Evolutionary conservation across 2,888 invertebrate genomes (phyloP), one percentile per base, ranked within the genome.

Genomic region (Yponomeuta sedellus): DNA sequence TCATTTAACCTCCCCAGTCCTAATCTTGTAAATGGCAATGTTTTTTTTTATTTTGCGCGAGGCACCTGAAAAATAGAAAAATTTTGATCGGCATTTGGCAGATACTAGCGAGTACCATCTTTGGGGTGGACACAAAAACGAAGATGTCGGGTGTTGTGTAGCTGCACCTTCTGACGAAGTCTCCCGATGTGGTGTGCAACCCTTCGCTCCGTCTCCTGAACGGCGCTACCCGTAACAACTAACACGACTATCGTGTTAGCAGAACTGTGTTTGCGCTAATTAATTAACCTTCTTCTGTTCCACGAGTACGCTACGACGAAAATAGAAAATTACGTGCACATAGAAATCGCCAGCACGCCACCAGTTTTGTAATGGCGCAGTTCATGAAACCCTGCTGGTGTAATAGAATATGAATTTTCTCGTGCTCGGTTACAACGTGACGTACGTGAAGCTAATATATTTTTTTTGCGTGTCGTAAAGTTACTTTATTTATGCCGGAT

Each of bases 191-290:
- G 6, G 28, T 62, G 19, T 40, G 19, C n/a, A 62, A 62, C 28
- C 44, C 63, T 44, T 44, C n/a, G 44, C 52, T 16, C 63, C 63
- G 12, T 20, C 63, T 11, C 40, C 19, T 10, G 52, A 12, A 44
- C 40, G n/a, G 40, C 12, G 63, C 44, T 19, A 61, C 63, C 44
- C 63, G 28, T 61, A 61, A 63, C 63, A 63, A 40, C 44, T 63
- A 40, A 63, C 63, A 63, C 63, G 63, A 63, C 63, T 22, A 63
- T 63, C 44, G 44, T 63, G 63, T 63, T 63, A 63, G 63, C 44
- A 22, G 44, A 44, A 20, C 63, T 22, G 20, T 40, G 40, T 63
- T 44, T 19, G 19, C 19, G 44, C 40, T 63, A 63, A 63, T 63
- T 63, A 63, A 63, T 63, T 63, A 63, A 63, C 63, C 63, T 34